Conservation (phyloP, 2,113 vertebrate species). For the Desmodus rotundus region DNA sequence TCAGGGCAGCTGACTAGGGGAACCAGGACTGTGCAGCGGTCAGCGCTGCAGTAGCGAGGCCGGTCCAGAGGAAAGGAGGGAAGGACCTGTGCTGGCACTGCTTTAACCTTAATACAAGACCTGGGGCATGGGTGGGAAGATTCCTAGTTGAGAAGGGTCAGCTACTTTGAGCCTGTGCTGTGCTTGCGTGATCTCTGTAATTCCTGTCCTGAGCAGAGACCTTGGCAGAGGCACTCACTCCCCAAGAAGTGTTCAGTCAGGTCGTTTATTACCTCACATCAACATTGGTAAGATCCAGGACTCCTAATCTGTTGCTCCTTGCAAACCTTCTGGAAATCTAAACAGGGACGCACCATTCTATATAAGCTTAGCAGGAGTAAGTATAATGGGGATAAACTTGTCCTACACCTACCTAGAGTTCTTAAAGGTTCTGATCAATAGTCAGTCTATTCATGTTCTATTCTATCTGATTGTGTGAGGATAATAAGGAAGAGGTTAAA, state of each 20-base stretch:
- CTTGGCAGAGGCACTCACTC: fast-evolving
- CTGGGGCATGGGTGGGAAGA: background rate
- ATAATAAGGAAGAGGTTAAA: background rate
- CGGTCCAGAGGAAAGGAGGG: too few species aligned
- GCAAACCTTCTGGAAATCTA: background rate
- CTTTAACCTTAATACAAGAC: background rate
- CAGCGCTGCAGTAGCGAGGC: background rate
- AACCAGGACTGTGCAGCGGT: background rate
- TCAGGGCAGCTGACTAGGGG: background rate
- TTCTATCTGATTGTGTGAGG: background rate
- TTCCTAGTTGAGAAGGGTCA: background rate
- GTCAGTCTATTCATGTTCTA: background rate
- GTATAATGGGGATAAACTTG: background rate
- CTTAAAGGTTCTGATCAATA: background rate
- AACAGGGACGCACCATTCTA: background rate
- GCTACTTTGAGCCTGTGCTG: too few species aligned
- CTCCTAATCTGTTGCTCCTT: background rate
- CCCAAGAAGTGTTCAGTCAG: background rate
- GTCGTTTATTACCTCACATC: background rate
- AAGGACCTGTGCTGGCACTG: background rate
- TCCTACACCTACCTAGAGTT: background rate
- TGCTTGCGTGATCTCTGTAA: background rate
- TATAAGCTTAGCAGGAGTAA: background rate
- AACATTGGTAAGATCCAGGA: background rate
- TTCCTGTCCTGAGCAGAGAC: background rate